Evolutionary conservation across 2,797 vertebrate species (phyloP).

Genomic region (Coilia nasus): DNA sequence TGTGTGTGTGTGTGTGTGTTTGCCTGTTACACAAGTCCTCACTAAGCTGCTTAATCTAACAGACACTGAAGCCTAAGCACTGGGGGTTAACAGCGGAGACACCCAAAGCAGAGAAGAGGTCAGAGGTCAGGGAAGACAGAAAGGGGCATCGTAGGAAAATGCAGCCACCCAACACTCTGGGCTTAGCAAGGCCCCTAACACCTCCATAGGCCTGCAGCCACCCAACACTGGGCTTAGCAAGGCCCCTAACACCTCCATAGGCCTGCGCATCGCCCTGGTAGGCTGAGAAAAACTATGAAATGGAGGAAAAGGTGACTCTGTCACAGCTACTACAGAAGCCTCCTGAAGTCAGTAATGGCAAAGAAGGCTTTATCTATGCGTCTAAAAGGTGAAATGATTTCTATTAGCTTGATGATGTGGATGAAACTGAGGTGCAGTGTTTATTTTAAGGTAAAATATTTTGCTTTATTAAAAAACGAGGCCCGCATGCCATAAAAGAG

Average conservation of each 20-base stretch:
- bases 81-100: not conserved
- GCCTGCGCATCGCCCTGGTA: not conserved
- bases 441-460: not conserved
- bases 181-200: not conserved
- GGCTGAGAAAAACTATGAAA: not conserved
- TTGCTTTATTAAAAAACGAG: not conserved
- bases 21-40: not conserved
- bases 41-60: constrained; percentile 21
- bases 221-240: not conserved
- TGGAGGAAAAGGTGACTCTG: not conserved
- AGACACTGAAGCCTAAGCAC: constrained; percentile 19
- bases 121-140: not conserved
- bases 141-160: not conserved
- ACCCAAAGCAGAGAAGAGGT: not conserved
- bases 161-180: not conserved
- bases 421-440: constrained; percentile 2
- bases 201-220: not conserved
- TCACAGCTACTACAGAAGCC: not conserved
- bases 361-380: not conserved
- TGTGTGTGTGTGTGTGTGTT: constrained; percentile 11
- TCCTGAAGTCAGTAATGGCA: not conserved
- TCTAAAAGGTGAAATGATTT: constrained; percentile 13
- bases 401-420: not conserved
- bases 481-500: not conserved
- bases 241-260: not conserved